Base-by-base conservation (phyloP, 2,888 invertebrate species). In the Heliconius aoede region DNA sequence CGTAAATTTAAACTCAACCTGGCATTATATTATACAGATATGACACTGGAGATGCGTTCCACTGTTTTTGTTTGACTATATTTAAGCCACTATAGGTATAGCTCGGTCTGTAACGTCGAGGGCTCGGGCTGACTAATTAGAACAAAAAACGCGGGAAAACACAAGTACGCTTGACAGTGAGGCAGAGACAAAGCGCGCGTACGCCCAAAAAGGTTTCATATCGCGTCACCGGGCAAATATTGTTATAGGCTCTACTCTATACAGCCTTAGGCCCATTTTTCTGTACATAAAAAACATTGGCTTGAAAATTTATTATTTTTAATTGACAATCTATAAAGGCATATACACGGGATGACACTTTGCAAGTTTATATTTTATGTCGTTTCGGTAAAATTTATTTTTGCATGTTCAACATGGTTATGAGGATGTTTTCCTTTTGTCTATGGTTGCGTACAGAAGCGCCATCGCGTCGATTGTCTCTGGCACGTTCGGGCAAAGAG, bases 101-200 rank as follows among this genome's bases (percentile, higher is more conserved):
- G 83, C 85, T 82, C 85, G 86, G 84, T 85, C 83, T 84, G 84
- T 83, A 83, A 90, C 88, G 91, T 90, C 89, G 87, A 88, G 87
- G 85, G 88, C 82, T 80, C 84, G 88, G 92, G 88, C 87, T 88
- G 93, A 92, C 93, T 93, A 94, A 94, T 94, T 94, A 93, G 91
- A 93, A 93, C 94, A 94, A 94, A 94, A 93, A 94, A 92, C 91
- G 93, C 93, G 93, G 92, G 92, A 92, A 92, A 91, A 93, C 91
- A 93, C 88, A 91, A 94, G 94, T 90, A 92, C 86, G 91, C 94
- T 94, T 93, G 92, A 93, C 93, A 93, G 91, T 89, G 91, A 93
- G 90, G 88, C 91, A 91, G 91, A 93, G 91, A 94, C 93, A 94
- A 94, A 94, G 93, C 89, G 88, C 89, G 84, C 85, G 85, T 86